Percentiles rank a stretch among this genome's conserved stretches.
Evolutionary conservation across 2,888 invertebrate species (phyloP).

Genomic region (Acrobasis consociella): DNA sequence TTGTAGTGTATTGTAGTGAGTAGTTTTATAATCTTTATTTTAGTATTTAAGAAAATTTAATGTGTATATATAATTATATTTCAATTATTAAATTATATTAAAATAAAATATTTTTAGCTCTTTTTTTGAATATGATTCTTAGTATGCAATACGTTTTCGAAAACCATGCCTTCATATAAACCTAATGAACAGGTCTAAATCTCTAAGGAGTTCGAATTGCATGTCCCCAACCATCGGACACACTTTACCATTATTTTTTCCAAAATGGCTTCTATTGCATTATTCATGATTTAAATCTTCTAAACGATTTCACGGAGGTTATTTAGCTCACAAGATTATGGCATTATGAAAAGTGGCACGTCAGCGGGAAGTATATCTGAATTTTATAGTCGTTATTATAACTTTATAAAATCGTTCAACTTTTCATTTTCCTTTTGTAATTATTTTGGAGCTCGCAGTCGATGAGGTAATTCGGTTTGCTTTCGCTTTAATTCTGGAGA

Average conservation of each 20-base stretch:
- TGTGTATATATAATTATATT: too few relatives aligned
- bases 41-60: too few relatives aligned
- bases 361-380: slow-evolving; percentile 12
- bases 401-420: neutral
- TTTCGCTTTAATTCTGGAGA: too few relatives aligned
- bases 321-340: slow-evolving; percentile 4
- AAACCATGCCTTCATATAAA: too few relatives aligned
- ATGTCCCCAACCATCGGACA: neutral
- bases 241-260: neutral
- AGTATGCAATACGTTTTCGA: too few relatives aligned
- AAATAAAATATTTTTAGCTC: too few relatives aligned
- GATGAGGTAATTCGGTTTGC: too few relatives aligned
- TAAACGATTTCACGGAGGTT: slow-evolving; percentile 8
- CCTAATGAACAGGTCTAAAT: too few relatives aligned
- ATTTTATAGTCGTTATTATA: slow-evolving; percentile 1
- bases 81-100: too few relatives aligned
- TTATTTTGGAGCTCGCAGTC: neutral
- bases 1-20: too few relatives aligned
- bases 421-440: neutral
- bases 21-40: too few relatives aligned
- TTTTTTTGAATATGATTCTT: too few relatives aligned
- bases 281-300: slow-evolving; percentile 14
- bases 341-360: neutral
- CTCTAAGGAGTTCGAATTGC: neutral
- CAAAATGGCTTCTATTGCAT: slow-evolving; percentile 5